phyloP scores from a whole-genome alignment of 2,888 invertebrate genomes.

The Microctonus aethiopoides region DNA sequence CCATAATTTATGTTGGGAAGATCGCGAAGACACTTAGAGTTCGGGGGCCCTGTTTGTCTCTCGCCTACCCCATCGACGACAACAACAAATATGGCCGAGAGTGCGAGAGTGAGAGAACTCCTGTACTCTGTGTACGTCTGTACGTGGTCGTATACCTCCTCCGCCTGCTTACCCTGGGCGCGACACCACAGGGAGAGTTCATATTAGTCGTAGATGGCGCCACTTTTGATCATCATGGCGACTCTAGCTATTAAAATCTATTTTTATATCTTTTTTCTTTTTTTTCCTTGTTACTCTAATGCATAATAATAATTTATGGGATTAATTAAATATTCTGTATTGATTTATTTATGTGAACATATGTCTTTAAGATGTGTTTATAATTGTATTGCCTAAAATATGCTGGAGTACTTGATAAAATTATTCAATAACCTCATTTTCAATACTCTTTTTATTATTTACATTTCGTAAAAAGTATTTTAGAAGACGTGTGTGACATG shows the following conservation, averaged over 20 bases:
- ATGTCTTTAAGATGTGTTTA: too few species aligned
- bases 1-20: constrained; percentile 31
- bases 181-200: constrained; percentile 8
- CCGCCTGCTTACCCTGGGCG: constrained; percentile 9
- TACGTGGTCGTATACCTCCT: too few species aligned
- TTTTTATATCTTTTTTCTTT: background rate
- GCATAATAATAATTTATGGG: background rate
- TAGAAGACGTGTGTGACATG: too few species aligned
- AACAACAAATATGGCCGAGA: constrained; percentile 84
- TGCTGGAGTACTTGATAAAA: too few species aligned
- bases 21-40: constrained; percentile 38
- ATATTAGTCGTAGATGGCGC: background rate
- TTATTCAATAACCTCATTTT: too few species aligned
- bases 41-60: constrained; percentile 33
- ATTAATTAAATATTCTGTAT: too few species aligned
- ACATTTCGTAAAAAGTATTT: too few species aligned
- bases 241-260: background rate
- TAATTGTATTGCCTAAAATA: too few species aligned
- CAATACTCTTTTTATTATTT: too few species aligned
- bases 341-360: too few species aligned
- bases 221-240: background rate
- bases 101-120: constrained; percentile 16
- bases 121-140: too few species aligned
- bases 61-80: constrained; percentile 77
- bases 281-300: background rate